Base-by-base conservation (phyloP, 1,140 invertebrate genomes). In the Pinna nobilis region DNA sequence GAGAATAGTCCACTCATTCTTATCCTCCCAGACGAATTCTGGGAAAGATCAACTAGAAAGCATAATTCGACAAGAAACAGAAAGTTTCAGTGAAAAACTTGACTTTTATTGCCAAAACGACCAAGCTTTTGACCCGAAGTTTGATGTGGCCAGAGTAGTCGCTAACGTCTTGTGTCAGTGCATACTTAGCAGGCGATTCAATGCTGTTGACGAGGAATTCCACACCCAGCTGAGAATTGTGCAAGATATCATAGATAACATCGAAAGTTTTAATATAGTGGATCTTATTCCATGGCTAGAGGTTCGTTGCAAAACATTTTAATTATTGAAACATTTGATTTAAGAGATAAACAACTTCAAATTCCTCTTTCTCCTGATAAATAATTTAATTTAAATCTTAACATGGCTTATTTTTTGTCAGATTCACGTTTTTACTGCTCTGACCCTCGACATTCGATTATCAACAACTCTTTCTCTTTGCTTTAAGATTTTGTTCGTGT, bases 241-340 rank as follows among this genome's bases (percentile, higher is more conserved):
- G 18, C 77, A 78, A 51, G 77, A 78, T 30, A 78, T 78, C 55
- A 69, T 78, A 11, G 77, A 78, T 33, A 78, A 67, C 33, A 78
- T 78, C 25, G 77, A 78, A 44, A 78, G 77, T 35, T 78, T 78
- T 28, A 75, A 78, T 20, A 75, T 78, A 47, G 77, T 78, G 1
- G 77, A 78, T 61, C 50, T 78, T 18, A 64, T 78, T 25, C 77
- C 77, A 13, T 75, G 64, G 59, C 50, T 78, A 32, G 72, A 78
- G 77, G 77, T 78, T 66, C 51, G 72, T 69, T 67, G 33, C 20
- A 41, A 9, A 32, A 59, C 15, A 32, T 44, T 51, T 9, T 59
- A n/a, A 41, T 11, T 23, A 15, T 32, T 30, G n/a, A n/a, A n/a
- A n/a, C n/a, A n/a, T n/a, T n/a, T n/a, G n/a, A n/a, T n/a, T n/a